Percentiles rank a stretch among this genome's conserved stretches.
Evolutionary conservation across 2,797 vertebrate genomes (phyloP).

Genomic region (Rhodeus uyekii): DNA sequence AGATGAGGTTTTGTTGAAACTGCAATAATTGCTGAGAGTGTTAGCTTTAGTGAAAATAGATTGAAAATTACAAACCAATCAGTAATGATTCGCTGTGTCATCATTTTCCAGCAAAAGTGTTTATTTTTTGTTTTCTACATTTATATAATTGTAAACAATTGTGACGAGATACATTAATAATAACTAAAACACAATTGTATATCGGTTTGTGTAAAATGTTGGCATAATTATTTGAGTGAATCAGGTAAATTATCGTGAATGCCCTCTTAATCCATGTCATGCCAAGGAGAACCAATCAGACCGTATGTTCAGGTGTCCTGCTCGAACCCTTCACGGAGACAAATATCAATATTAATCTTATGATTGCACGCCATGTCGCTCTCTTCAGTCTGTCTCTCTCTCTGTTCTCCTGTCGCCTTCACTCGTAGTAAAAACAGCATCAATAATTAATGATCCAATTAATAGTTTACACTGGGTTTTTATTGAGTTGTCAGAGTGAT

Average conservation of each 20-base stretch:
- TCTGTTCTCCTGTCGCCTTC: constrained; percentile 57
- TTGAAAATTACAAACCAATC: background rate
- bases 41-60: background rate
- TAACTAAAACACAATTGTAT: too few relatives aligned
- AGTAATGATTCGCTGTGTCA: background rate
- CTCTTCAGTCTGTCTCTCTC: constrained; percentile 38
- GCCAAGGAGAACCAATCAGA: constrained; percentile 9
- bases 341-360: constrained; percentile 58
- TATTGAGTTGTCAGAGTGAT: constrained; percentile 87
- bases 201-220: background rate
- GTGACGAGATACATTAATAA: too few relatives aligned
- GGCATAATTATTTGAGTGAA: background rate
- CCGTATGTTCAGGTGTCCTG: background rate
- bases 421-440: constrained; percentile 79
- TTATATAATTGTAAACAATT: too few relatives aligned
- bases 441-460: constrained; percentile 91
- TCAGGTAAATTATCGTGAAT: background rate
- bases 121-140: background rate
- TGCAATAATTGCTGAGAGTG: background rate
- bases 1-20: background rate
- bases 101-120: too few relatives aligned
- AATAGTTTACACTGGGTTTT: constrained; percentile 86
- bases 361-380: constrained; percentile 68
- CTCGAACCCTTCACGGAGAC: background rate
- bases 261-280: background rate